phyloP scores from a whole-genome alignment of 2,888 invertebrate species.

The Drosophila emarginata region DNA sequence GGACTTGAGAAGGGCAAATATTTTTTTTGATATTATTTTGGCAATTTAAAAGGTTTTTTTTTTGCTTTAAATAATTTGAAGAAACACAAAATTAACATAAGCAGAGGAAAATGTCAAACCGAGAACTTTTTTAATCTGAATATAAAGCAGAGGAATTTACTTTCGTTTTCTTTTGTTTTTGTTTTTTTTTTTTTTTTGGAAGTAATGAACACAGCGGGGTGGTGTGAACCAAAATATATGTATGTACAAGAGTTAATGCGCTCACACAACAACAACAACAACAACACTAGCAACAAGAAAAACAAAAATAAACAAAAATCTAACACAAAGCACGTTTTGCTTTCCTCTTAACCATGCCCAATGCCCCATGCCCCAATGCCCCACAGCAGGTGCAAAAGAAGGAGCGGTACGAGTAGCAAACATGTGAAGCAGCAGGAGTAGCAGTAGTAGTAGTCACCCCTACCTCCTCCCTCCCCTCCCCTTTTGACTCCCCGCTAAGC shows the following conservation, averaged over 20 bases:
- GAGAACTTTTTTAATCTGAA: slow-evolving; percentile 59
- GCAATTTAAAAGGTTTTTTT: not conserved
- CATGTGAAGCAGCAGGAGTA: slow-evolving; percentile 10
- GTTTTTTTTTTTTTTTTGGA: slow-evolving; percentile 10
- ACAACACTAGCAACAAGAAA: not conserved
- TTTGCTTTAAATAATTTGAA: slow-evolving; percentile 5
- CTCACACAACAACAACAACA: slow-evolving; percentile 11
- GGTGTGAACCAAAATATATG: slow-evolving; percentile 24
- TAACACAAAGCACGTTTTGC: slow-evolving; percentile 58
- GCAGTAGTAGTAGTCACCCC: not conserved
- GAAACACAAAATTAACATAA: slow-evolving; percentile 2
- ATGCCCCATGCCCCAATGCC: slow-evolving; percentile 28
- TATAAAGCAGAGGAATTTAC: slow-evolving; percentile 37
- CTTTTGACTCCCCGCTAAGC: slow-evolving; percentile 1
- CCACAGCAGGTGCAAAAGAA: slow-evolving; percentile 54
- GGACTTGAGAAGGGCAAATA: too few species aligned
- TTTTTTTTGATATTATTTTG: not conserved
- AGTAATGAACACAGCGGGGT: slow-evolving; percentile 48
- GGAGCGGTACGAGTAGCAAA: slow-evolving; percentile 10
- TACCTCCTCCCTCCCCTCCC: too few species aligned
- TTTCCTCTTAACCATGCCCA: slow-evolving; percentile 1
- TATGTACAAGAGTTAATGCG: slow-evolving; percentile 63
- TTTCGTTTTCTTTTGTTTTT: slow-evolving; percentile 8
- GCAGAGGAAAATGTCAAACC: slow-evolving; percentile 8
- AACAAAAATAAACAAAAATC: slow-evolving; percentile 50